Base-by-base conservation (phyloP, 1,140 invertebrate species). In the Drosophila busckii region DNA sequence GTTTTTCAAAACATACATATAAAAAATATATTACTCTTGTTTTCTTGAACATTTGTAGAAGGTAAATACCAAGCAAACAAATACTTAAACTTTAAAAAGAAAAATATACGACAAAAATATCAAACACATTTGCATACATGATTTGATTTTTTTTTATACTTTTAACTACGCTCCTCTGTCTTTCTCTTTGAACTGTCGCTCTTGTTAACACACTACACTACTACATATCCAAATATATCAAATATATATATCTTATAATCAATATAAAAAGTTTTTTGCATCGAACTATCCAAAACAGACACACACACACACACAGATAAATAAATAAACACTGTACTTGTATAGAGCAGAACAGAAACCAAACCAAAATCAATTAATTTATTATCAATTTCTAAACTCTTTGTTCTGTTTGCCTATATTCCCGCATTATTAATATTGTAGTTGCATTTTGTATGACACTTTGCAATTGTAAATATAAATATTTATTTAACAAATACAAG, bases 11-110 rank as follows among this genome's bases (percentile, higher is more conserved):
- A 70, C 73, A 84, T 69, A 83, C 62, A 70, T 56, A 63, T 37
- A 49, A 53, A 53, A 53, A 23, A 15, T 29, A 63, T 42, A 58
- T 49, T 67, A 53, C 63, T 82, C 60, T 85, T 85, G 83, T 83
- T 85, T 85, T 85, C 83, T 82, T 82, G 75, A 85, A 85, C 83
- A 83, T 85, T 85, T 85, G 76, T 85, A 85, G 83, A 85, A 85
- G 83, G 83, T 85, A 85, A 85, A 75, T 84, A 84, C 69, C 58
- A 67, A 38, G 15, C n/a, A 58, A 70, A 66, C 64, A 83, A 61
- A 76, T 67, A 54, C 49, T 71, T 65, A 54, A 59, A 68, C 48
- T 55, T 67, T 61, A 49, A 60, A 50, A 46, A 58, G 38, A 58
- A 56, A 40, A 63, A 31, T 46, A 50, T 34, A 40, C 20, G 32